Conservation (phyloP, 2,888 invertebrate species). For the Netelia inedita region DNA sequence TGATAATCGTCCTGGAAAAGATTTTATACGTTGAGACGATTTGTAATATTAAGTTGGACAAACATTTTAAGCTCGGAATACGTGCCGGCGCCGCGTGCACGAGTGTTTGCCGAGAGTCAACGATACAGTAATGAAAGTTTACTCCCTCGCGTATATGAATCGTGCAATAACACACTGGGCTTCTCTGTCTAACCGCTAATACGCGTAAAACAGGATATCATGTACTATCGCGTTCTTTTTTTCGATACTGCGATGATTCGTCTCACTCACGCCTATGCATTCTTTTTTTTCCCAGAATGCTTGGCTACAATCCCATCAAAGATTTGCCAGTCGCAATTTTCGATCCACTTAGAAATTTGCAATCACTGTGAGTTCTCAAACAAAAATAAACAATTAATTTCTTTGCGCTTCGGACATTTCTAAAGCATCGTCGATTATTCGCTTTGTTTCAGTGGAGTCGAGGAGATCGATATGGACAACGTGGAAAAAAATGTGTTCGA, state of each 20-base stretch:
- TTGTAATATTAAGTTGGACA: slow-evolving; percentile 38
- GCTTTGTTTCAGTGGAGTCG: slow-evolving; percentile 84
- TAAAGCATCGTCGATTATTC: neutral
- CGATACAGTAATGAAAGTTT: slow-evolving; percentile 72
- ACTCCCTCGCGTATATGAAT: slow-evolving; percentile 25
- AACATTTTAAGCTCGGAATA: slow-evolving; percentile 66
- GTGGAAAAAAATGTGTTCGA: slow-evolving; percentile 86
- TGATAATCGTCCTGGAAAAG: slow-evolving; percentile 12
- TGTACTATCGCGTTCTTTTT: slow-evolving; percentile 7
- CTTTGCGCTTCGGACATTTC: slow-evolving; percentile 5
- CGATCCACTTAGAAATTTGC: slow-evolving; percentile 77
- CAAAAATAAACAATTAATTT: slow-evolving; percentile 61
- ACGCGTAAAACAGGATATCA: slow-evolving; percentile 24
- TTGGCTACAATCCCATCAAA: slow-evolving; percentile 81
- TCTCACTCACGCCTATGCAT: neutral
- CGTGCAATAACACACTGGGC: neutral
- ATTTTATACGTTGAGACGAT: slow-evolving; percentile 31
- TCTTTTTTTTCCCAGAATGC: slow-evolving; percentile 74
- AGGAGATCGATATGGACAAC: slow-evolving; percentile 86
- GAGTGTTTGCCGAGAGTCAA: slow-evolving; percentile 71
- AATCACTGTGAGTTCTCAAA: slow-evolving; percentile 81
- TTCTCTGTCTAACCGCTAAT: neutral
- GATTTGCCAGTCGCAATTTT: slow-evolving; percentile 78
- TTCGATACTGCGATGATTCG: neutral
- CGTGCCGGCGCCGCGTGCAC: slow-evolving; percentile 73